phyloP scores from a whole-genome alignment of 2,113 vertebrate genomes.

The Chroicocephalus ridibundus region DNA sequence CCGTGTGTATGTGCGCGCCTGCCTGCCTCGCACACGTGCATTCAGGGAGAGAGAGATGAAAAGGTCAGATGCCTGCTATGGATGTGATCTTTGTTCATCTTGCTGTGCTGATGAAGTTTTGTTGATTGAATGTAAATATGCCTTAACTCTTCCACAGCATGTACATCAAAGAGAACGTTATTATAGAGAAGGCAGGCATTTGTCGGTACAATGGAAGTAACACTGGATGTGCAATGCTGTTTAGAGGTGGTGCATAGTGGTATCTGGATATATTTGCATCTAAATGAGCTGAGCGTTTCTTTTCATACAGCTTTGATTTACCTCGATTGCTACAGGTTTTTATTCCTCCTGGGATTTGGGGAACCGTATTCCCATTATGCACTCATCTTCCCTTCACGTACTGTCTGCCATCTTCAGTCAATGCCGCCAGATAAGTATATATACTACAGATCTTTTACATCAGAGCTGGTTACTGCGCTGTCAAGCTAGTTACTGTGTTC shows the following conservation, averaged over 20 bases:
- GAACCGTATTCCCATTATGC: not conserved
- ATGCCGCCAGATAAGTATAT: not conserved
- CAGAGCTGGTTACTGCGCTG: not conserved
- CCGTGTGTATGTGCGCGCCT: rapidly evolving
- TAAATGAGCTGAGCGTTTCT: slow-evolving; percentile 22
- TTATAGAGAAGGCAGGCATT: not conserved
- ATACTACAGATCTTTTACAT: slow-evolving; percentile 19
- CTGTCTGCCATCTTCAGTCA: slow-evolving; percentile 22
- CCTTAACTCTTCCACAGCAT: not conserved
- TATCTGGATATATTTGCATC: slow-evolving; percentile 37
- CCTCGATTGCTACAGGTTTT: slow-evolving; percentile 5
- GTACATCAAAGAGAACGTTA: slow-evolving; percentile 3
- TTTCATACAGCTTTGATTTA: slow-evolving; percentile 38
- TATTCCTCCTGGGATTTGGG: slow-evolving; percentile 1
- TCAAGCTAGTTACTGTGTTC: not conserved
- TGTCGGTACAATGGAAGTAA: not conserved
- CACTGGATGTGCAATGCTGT: not conserved
- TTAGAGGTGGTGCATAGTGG: not conserved
- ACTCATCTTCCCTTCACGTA: not conserved
- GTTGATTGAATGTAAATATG: slow-evolving; percentile 30
- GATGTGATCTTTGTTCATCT: not conserved
- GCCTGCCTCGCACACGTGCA: not conserved
- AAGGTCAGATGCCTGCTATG: slow-evolving; percentile 4
- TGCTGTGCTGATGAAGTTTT: slow-evolving; percentile 27
- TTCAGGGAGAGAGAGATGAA: not conserved